Percentiles rank a stretch among this genome's conserved stretches.
Conservation (phyloP, 2,113 vertebrate genomes). For the Rhabdomys dilectus region DNA sequence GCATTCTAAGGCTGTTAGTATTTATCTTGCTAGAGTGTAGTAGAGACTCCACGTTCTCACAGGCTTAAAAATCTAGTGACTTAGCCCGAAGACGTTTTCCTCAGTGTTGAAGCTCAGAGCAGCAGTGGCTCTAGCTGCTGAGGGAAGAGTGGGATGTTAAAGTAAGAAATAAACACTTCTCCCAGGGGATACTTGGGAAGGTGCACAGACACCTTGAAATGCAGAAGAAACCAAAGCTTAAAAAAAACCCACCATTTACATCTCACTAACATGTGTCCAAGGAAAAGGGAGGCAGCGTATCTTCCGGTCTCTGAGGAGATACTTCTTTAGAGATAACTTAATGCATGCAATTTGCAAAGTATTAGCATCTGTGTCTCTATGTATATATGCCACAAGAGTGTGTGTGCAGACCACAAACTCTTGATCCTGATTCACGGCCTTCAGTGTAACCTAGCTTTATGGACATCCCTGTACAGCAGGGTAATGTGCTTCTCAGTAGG, state of each 20-base stretch:
- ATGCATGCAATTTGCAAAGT: neutral
- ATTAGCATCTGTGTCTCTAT: neutral
- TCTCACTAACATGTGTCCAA: neutral
- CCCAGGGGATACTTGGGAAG: neutral
- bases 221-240: neutral
- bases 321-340: neutral
- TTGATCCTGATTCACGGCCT: neutral
- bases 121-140: neutral
- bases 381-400: neutral
- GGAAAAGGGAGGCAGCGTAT: neutral
- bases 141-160: neutral
- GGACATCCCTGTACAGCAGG: neutral
- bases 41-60: neutral
- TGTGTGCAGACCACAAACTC: neutral
- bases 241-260: neutral
- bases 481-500: neutral
- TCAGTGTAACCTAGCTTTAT: neutral
- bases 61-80: slow-evolving; percentile 1
- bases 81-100: neutral
- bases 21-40: neutral
- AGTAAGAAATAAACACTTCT: neutral
- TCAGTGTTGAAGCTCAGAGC: neutral
- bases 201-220: neutral
- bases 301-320: neutral
- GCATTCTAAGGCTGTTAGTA: neutral